Evolutionary conservation across 2,797 vertebrate species (phyloP).

Genomic region (Rhabdophis nuchalis): DNA sequence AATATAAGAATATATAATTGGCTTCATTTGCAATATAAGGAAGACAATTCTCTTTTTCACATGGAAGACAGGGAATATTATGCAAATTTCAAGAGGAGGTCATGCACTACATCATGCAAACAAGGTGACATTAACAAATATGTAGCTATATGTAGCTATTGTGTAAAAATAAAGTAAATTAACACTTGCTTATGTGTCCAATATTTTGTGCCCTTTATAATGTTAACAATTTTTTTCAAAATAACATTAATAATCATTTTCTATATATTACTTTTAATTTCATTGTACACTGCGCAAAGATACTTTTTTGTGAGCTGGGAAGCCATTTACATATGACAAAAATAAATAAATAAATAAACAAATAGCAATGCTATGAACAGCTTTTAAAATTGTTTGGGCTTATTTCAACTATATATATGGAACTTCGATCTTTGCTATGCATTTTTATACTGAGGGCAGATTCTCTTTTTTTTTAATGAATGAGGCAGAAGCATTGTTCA

Average conservation of each 20-base stretch:
- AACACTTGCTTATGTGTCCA: not conserved
- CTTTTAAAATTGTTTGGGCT: not conserved
- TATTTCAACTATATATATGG: not conserved
- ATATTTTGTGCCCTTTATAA: not conserved
- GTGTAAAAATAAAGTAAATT: no score
- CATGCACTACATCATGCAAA: not conserved
- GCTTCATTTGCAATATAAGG: not conserved
- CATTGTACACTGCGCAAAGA: not conserved
- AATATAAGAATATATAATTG: not conserved
- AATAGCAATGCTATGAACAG: not conserved
- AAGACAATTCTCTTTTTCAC: not conserved
- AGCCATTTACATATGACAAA: not conserved
- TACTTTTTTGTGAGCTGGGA: not conserved
- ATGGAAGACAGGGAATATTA: not conserved
- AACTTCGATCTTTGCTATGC: not conserved
- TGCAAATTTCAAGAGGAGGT: not conserved
- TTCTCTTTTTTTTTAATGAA: not conserved
- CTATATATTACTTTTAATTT: not conserved
- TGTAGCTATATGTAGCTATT: not conserved
- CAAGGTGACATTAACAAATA: not conserved
- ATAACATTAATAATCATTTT: not conserved
- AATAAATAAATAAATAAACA: not conserved
- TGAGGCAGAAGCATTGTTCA: not conserved
- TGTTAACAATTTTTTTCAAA: not conserved
- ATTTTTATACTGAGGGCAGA: not conserved